Conservation (phyloP, 2,797 vertebrate genomes). For the Melopsittacus undulatus region DNA sequence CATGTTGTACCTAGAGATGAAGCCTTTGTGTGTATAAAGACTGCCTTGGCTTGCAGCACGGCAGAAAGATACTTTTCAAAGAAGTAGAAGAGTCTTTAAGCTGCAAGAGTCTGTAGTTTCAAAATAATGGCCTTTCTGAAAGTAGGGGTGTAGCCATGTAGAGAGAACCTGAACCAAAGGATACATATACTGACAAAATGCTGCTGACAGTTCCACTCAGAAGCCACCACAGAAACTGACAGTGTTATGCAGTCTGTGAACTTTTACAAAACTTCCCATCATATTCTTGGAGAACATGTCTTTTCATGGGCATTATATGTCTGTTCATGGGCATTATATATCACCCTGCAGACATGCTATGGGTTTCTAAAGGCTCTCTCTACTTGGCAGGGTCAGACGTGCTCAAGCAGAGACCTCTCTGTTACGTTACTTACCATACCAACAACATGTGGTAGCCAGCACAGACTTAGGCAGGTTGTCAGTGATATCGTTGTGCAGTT, state of each 20-base stretch:
- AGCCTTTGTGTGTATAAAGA: neutral
- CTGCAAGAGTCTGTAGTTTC: neutral
- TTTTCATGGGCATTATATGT: neutral
- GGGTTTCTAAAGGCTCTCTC: neutral
- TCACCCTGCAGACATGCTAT: neutral
- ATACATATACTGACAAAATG: neutral
- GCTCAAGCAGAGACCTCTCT: neutral
- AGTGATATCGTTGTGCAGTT: neutral
- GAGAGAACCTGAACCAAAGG: neutral
- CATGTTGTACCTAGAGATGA: neutral
- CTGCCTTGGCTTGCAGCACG: neutral
- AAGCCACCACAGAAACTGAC: neutral
- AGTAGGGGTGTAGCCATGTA: neutral
- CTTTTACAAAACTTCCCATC: neutral
- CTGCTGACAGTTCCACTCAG: neutral
- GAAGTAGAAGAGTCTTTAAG: neutral
- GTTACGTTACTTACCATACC: fast-evolving
- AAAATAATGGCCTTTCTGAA: neutral
- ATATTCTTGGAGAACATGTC: fast-evolving
- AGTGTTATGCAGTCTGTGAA: neutral
- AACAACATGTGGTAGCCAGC: fast-evolving
- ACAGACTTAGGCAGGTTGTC: neutral
- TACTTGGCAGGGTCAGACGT: neutral
- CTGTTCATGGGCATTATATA: neutral
- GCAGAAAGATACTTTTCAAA: neutral